A percentile compares a stretch with the other conserved stretches of the same genome.
phyloP scores from a whole-genome alignment of 2,797 vertebrate genomes.

The Gadopsis bispinosus region DNA sequence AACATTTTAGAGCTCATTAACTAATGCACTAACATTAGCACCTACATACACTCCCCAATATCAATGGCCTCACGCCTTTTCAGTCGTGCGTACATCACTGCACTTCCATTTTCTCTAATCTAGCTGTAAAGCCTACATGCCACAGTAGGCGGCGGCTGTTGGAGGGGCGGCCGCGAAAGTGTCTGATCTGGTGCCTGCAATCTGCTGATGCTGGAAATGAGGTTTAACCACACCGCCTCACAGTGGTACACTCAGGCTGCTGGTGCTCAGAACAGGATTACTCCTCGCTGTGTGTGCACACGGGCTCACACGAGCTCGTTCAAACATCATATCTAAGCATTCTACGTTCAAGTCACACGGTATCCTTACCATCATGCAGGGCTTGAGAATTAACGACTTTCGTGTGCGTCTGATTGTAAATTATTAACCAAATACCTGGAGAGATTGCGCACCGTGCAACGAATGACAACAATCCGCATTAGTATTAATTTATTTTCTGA shows the following conservation, averaged over 20 bases:
- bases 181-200: constrained; percentile 56
- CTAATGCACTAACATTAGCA: constrained; percentile 43
- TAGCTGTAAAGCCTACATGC: constrained; percentile 30
- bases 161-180: constrained; percentile 23
- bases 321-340: neutral
- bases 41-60: constrained; percentile 18
- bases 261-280: constrained; percentile 28
- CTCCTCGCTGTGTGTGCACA: neutral
- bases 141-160: constrained; percentile 37
- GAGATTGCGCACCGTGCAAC: neutral
- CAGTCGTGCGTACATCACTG: neutral
- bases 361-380: neutral
- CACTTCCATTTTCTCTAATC: constrained; percentile 32
- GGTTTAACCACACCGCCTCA: constrained; percentile 25
- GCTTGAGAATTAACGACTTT: constrained; percentile 10
- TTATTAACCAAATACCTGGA: constrained; percentile 35
- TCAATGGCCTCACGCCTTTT: constrained; percentile 29
- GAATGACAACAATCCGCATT: constrained; percentile 55
- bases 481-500: constrained; percentile 66
- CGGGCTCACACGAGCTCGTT: constrained; percentile 9
- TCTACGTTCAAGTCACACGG: neutral
- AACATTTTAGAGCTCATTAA: constrained; percentile 47
- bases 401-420: constrained; percentile 13
- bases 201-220: constrained; percentile 52
- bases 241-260: constrained; percentile 30